Conservation (phyloP, 1,140 invertebrate species). For the Zaprionus camerounensis region DNA sequence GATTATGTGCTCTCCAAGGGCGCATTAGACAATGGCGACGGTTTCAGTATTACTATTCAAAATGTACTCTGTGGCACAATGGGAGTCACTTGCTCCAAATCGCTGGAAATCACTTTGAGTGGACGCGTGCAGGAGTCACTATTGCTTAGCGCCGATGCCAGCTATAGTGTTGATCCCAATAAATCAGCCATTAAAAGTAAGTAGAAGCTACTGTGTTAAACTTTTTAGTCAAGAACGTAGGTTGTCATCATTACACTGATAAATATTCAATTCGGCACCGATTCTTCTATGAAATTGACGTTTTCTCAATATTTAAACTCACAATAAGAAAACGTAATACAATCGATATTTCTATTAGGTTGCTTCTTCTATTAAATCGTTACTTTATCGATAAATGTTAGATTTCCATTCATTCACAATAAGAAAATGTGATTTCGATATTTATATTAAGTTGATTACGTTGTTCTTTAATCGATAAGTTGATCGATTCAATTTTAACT, state of each 20-base stretch:
- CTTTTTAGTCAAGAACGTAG: no score
- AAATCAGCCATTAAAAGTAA: conserved; percentile 76
- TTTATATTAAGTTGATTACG: not conserved
- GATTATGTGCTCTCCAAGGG: conserved; percentile 93
- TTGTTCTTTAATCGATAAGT: not conserved
- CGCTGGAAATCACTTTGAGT: conserved; percentile 86
- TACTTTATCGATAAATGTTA: not conserved
- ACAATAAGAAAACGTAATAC: no score
- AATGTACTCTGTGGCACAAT: conserved; percentile 89
- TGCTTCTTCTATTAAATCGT: not conserved
- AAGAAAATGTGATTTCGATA: not conserved
- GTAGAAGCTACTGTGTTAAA: conserved; percentile 8
- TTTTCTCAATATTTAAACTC: no score
- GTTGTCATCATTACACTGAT: no score
- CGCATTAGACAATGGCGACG: conserved; percentile 86
- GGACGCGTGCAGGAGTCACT: conserved; percentile 87
- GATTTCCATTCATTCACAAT: not conserved
- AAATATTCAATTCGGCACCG: no score
- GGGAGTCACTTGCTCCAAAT: conserved; percentile 94
- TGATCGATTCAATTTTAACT: not conserved
- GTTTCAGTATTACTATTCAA: conserved; percentile 90
- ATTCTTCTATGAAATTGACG: no score
- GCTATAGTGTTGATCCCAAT: conserved; percentile 67
- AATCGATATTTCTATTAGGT: no score
- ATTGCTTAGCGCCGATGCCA: conserved; percentile 86